Percentiles rank a stretch among this genome's conserved stretches.
Conservation (phyloP, 2,797 vertebrate species). For the Hybognathus amarus region DNA sequence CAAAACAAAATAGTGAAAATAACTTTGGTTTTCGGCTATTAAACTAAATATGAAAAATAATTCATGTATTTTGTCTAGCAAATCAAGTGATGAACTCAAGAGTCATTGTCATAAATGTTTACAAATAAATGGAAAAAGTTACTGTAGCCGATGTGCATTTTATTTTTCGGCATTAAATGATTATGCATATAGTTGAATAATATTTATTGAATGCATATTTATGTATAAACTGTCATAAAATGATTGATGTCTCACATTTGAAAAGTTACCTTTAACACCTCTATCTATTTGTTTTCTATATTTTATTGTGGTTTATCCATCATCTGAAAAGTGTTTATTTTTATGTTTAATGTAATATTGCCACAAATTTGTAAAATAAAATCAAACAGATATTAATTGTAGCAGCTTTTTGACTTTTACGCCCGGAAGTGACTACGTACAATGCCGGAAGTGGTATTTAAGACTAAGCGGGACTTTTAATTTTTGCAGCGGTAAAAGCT, state of each 20-base stretch:
- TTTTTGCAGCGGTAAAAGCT: constrained; percentile 29
- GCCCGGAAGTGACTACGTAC: background rate
- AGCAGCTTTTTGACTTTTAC: background rate
- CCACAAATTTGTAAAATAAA: constrained; percentile 22
- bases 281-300: background rate
- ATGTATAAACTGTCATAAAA: background rate
- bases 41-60: background rate
- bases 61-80: background rate
- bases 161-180: background rate
- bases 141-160: background rate
- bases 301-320: background rate
- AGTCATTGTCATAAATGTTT: background rate
- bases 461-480: constrained; percentile 44
- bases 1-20: background rate
- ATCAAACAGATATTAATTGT: background rate
- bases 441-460: background rate
- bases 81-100: background rate
- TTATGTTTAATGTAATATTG: constrained; percentile 16
- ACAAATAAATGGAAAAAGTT: background rate
- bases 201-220: background rate
- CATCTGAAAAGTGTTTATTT: background rate
- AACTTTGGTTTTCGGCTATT: background rate
- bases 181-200: background rate
- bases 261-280: background rate
- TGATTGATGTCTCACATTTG: background rate